phyloP scores from a whole-genome alignment of 2,888 invertebrate genomes.

The Nymphalis c-album region DNA sequence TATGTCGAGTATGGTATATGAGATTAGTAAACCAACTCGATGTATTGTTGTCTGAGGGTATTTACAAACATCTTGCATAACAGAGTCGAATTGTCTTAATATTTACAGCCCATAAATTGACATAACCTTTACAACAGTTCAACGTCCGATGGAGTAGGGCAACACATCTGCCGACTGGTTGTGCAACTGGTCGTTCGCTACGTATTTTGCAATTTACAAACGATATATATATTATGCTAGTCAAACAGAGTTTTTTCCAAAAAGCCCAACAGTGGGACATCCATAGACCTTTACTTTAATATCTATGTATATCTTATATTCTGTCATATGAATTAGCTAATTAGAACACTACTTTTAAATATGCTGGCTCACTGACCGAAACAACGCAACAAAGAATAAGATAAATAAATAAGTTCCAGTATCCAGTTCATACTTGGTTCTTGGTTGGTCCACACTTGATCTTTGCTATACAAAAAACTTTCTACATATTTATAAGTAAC shows the following conservation, averaged over 20 bases:
- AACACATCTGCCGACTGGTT: slow-evolving; percentile 27
- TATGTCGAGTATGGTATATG: not conserved
- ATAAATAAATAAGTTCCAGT: too few relatives aligned
- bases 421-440: too few relatives aligned
- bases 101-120: slow-evolving; percentile 27
- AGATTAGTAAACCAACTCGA: slow-evolving; percentile 2
- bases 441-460: too few relatives aligned
- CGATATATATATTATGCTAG: not conserved
- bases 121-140: slow-evolving; percentile 33
- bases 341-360: too few relatives aligned
- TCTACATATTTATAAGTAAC: too few relatives aligned
- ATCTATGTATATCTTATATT: too few relatives aligned
- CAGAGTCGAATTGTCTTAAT: slow-evolving; percentile 22
- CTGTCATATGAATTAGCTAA: too few relatives aligned
- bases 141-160: slow-evolving; percentile 26
- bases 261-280: too few relatives aligned
- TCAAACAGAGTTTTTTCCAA: not conserved
- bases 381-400: too few relatives aligned
- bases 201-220: slow-evolving; percentile 4
- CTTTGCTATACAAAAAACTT: too few relatives aligned
- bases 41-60: slow-evolving; percentile 7
- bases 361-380: too few relatives aligned
- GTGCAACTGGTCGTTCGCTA: slow-evolving; percentile 28
- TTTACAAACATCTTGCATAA: slow-evolving; percentile 26
- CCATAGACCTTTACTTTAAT: too few relatives aligned